Evolutionary conservation across 2,797 vertebrate genomes (phyloP), one percentile per base, ranked within the genome.

Genomic region (Oryzias sinensis): DNA sequence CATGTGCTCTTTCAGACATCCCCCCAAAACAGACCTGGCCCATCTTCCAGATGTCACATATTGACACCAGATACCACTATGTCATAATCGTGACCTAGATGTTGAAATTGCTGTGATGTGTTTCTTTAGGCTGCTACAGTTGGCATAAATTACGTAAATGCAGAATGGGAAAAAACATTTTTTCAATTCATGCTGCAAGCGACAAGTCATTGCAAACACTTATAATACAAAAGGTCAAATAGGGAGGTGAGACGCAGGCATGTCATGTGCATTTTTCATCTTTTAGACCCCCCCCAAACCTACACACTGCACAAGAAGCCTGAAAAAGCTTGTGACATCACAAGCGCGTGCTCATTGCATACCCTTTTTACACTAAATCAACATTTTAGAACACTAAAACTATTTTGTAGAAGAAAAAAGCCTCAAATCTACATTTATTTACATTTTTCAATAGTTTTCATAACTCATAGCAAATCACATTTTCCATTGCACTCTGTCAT

Each of bases 81-180:
- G 80, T 74, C 77, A 68, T 76, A 83, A 87, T 86, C 88, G 75
- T 65, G 60, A 86, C 78, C 74, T 0, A 48, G 79, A 51, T 83
- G 87, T 81, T 76, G 81, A 71, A 88, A 89, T 81, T 80, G 80
- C 78, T 55, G 66, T 80, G 77, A 90, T 78, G 70, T 70, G 83
- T 90, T 91, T 89, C 86, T 85, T 84, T 88, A 89, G 85, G 89
- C 67, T 87, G 88, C 82, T 82, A 74, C 76, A 81, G 87, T 82
- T 88, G 78, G 80, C 80, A 33, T 9, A 87, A 88, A 91, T 88
- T 90, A 86, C 83, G 88, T 86, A 81, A 88, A 91, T 84, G 81
- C 86, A 90, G 90, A 84, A 89, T 87, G 80, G 76, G 82, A 82
- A 76, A 84, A 90, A 90, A 81, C 75, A 83, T 84, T 87, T 90